These are phyloP conservation scores for Halotydeus destructor DNA, from an alignment of 1,140 invertebrate genomes.

Conservation along the genomic window DNA sequence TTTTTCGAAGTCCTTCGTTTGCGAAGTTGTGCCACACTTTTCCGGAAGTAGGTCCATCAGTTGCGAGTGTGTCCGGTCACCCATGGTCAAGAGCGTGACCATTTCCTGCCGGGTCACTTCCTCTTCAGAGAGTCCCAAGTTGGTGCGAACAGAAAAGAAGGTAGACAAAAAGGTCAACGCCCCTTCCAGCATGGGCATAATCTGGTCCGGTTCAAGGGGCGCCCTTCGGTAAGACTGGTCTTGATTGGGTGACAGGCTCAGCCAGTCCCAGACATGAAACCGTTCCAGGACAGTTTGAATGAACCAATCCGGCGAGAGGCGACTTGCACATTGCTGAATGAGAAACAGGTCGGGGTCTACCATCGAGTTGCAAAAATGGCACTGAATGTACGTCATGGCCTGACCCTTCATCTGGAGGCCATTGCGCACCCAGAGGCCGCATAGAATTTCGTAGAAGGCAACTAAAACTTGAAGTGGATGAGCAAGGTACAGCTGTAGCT, in stretches of 20 bases:
- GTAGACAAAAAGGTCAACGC: constrained; percentile 73
- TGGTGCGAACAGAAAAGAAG: constrained; percentile 68
- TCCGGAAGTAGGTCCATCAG: constrained; percentile 86
- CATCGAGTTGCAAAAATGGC: constrained; percentile 95
- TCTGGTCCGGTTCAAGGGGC: constrained; percentile 46
- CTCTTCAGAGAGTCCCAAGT: constrained; percentile 53
- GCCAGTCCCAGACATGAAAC: constrained; percentile 53
- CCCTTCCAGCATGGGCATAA: constrained; percentile 64
- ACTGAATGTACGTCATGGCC: constrained; percentile 96
- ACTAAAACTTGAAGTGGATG: constrained; percentile 79
- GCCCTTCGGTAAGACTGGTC: neutral
- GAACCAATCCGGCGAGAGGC: constrained; percentile 62
- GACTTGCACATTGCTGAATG: constrained; percentile 71
- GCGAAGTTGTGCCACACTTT: constrained; percentile 68
- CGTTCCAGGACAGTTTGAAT: constrained; percentile 66
- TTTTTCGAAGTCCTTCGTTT: constrained; percentile 55
- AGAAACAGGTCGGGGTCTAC: constrained; percentile 88
- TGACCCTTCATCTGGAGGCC: constrained; percentile 92
- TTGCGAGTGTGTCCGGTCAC: constrained; percentile 84
- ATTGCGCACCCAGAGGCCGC: constrained; percentile 84
- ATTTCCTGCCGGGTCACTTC: constrained; percentile 68
- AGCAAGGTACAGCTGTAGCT: constrained; percentile 33
- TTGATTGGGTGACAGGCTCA: constrained; percentile 44
- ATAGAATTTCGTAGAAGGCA: constrained; percentile 79
- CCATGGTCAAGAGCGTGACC: constrained; percentile 70